These are phyloP conservation scores for Caenorhabditis tropicalis DNA, from an alignment of 1,140 invertebrate genomes.

Conservation along the genomic window DNA sequence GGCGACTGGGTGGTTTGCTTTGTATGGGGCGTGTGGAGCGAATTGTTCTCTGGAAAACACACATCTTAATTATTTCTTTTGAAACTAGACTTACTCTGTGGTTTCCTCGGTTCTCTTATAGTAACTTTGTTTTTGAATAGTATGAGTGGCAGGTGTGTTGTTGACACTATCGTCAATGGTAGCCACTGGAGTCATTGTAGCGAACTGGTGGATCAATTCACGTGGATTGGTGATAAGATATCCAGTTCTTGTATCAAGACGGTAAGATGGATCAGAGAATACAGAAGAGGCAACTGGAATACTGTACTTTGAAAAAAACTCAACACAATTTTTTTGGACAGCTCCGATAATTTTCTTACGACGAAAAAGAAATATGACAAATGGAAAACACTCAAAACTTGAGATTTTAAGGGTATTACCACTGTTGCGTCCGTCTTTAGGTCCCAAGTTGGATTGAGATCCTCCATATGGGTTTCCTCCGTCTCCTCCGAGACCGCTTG, in stretches of 20 bases:
- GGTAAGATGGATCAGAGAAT: slow-evolving; percentile 57
- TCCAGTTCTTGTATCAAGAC: slow-evolving; percentile 59
- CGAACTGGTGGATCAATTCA: slow-evolving; percentile 69
- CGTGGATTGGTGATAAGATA: slow-evolving; percentile 69
- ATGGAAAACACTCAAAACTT: background rate
- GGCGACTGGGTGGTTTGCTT: slow-evolving; percentile 42
- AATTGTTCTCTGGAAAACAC: slow-evolving; percentile 53
- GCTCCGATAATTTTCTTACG: background rate
- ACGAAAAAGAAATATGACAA: background rate
- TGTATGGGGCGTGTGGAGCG: slow-evolving; percentile 67
- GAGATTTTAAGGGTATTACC: background rate
- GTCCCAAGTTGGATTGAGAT: slow-evolving; percentile 44
- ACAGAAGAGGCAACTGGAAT: slow-evolving; percentile 58
- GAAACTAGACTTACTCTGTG: slow-evolving; percentile 27
- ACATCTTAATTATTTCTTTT: background rate
- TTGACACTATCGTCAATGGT: slow-evolving; percentile 57
- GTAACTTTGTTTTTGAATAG: slow-evolving; percentile 61
- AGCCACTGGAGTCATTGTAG: slow-evolving; percentile 68
- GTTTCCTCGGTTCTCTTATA: slow-evolving; percentile 61
- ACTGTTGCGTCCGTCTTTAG: slow-evolving; percentile 18
- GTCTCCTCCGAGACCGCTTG: background rate
- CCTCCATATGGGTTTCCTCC: slow-evolving; percentile 32
- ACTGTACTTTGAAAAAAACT: background rate
- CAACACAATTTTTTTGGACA: background rate
- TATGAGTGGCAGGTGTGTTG: slow-evolving; percentile 62